Conservation (phyloP, 2,888 invertebrate species). For the Trichacis sp. region DNA sequence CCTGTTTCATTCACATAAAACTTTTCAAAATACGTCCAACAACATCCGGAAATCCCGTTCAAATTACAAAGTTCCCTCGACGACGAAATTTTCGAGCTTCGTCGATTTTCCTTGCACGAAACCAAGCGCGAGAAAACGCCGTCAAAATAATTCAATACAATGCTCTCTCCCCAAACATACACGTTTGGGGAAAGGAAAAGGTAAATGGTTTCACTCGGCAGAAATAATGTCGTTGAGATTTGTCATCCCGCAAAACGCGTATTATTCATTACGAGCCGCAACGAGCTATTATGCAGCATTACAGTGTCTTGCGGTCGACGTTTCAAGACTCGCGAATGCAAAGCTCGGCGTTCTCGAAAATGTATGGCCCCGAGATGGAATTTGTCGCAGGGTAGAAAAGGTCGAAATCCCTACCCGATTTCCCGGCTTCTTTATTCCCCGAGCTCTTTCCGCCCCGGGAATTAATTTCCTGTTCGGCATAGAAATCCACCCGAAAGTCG, state of each 20-base stretch:
- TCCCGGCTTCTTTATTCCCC: neutral
- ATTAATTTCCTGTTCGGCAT: neutral
- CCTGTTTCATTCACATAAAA: no score
- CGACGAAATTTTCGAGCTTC: no score
- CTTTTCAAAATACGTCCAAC: no score
- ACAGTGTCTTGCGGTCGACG: conserved; percentile 37
- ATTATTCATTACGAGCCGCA: conserved; percentile 40
- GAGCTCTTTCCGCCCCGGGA: neutral
- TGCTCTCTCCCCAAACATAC: no score
- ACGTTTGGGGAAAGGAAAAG: no score
- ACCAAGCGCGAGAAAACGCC: no score
- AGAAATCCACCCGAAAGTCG: neutral
- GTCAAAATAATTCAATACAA: no score
- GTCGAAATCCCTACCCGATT: conserved; percentile 3
- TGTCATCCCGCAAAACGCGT: conserved; percentile 36
- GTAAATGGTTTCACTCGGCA: conserved; percentile 26
- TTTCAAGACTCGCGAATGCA: conserved; percentile 37
- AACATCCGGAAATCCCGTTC: no score
- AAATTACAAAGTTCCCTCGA: no score
- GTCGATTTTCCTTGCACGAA: neutral
- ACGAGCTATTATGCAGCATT: conserved; percentile 40
- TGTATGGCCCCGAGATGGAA: conserved; percentile 28
- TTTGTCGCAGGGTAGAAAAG: conserved; percentile 24
- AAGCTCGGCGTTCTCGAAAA: conserved; percentile 35
- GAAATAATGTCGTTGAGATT: conserved; percentile 41